Evolutionary conservation across 1,140 invertebrate species (phyloP).

Genomic region (Sesamia nonagrioides): DNA sequence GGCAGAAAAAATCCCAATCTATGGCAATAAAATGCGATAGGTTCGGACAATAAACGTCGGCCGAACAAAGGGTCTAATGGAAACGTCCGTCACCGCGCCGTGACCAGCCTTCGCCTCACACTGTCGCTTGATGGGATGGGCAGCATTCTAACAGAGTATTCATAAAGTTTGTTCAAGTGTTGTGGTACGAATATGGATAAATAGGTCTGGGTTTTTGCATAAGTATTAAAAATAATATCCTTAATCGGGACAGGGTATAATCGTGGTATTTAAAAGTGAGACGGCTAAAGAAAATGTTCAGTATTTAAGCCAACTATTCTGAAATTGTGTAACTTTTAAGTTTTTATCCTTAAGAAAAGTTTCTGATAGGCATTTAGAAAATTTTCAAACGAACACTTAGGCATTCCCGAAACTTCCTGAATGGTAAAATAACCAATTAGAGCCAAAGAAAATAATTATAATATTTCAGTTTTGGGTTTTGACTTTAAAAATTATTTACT

Average conservation of each 20-base stretch:
- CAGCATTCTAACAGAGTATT: not conserved
- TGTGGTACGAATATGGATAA: not conserved
- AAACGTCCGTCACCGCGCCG: slow-evolving; percentile 52
- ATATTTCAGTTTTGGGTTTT: not conserved
- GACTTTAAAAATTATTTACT: not conserved
- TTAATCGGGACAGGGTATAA: too few relatives aligned
- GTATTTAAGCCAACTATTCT: not conserved
- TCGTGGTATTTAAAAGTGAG: not conserved
- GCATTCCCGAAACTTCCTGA: not conserved
- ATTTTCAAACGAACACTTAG: not conserved
- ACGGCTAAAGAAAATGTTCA: not conserved
- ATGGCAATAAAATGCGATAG: too few relatives aligned
- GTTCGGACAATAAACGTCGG: too few relatives aligned
- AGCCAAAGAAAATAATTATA: not conserved
- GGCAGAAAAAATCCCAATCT: slow-evolving; percentile 36
- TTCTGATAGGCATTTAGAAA: not conserved
- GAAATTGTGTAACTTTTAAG: not conserved
- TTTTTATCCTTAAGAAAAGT: not conserved
- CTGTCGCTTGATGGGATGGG: not conserved
- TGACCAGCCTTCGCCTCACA: not conserved
- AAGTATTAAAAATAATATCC: not conserved
- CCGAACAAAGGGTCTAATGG: slow-evolving; percentile 56
- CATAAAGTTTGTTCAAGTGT: slow-evolving; percentile 7
- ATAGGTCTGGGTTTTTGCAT: not conserved
- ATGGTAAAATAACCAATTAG: not conserved